Evolutionary conservation across 2,113 vertebrate species (phyloP).

Genomic region (Octodon degus): DNA sequence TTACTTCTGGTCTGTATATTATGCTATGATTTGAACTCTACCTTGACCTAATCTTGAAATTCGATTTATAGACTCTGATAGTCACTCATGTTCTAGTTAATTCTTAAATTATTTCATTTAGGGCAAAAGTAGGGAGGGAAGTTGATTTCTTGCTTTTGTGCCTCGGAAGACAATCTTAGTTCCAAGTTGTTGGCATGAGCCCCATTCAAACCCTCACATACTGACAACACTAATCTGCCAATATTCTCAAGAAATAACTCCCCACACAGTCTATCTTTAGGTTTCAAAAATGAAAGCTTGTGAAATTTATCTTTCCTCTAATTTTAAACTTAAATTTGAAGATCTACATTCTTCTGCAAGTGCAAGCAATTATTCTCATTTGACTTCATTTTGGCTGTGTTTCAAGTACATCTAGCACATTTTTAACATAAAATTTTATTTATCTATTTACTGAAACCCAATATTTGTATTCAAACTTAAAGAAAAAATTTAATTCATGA

Average conservation of each 20-base stretch:
- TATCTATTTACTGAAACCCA: not conserved
- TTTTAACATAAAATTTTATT: conserved; percentile 55
- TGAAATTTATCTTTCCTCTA: conserved; percentile 69
- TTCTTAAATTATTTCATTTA: conserved; percentile 46
- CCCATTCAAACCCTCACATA: conserved; percentile 57
- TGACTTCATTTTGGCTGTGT: conserved; percentile 55
- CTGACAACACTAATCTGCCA: conserved; percentile 41
- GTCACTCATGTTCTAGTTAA: not conserved
- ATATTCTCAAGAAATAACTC: conserved; percentile 67
- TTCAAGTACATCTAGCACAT: conserved; percentile 46
- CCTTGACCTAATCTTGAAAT: not conserved
- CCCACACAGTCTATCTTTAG: conserved; percentile 73
- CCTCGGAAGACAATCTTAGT: conserved; percentile 45
- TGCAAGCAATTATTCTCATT: conserved; percentile 62
- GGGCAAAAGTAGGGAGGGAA: not conserved
- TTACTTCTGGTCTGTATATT: not conserved
- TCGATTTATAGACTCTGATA: not conserved
- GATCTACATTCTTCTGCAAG: conserved; percentile 42
- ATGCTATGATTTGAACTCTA: not conserved
- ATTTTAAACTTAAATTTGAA: conserved; percentile 72
- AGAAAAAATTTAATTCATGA: not conserved
- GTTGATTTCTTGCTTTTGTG: conserved; percentile 37
- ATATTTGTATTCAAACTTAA: conserved; percentile 39
- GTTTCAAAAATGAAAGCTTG: conserved; percentile 61
- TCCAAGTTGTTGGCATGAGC: conserved; percentile 53